Evolutionary conservation across 2,113 vertebrate genomes (phyloP).

Genomic region (Nematolebias whitei): DNA sequence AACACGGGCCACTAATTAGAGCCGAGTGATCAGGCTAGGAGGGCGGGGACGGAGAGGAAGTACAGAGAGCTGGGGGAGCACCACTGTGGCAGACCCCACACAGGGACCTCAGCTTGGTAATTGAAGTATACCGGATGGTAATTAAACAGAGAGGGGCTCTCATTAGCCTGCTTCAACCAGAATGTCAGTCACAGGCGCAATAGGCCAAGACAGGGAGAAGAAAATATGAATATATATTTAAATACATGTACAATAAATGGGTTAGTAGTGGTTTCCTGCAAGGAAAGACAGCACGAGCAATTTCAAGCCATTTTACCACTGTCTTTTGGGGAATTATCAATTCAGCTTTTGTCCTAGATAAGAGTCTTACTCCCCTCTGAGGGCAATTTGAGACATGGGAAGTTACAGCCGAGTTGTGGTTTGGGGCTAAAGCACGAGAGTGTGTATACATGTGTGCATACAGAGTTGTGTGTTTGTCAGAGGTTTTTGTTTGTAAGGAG

Average conservation of each 20-base stretch:
- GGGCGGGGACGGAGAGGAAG: conserved; percentile 38
- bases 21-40: conserved; percentile 69
- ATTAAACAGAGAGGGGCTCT: conserved; percentile 72
- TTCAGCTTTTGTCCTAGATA: conserved; percentile 76
- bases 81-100: conserved; percentile 64
- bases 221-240: neutral
- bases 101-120: conserved; percentile 70
- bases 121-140: conserved; percentile 75
- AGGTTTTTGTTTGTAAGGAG: conserved; percentile 32
- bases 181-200: conserved; percentile 50
- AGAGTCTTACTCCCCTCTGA: conserved; percentile 63
- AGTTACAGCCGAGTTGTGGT: conserved; percentile 64
- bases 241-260: neutral
- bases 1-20: conserved; percentile 77
- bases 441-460: conserved; percentile 18
- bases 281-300: conserved; percentile 37
- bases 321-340: conserved; percentile 71
- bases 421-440: conserved; percentile 55
- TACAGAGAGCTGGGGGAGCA: conserved; percentile 56
- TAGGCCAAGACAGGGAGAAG: conserved; percentile 30
- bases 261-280: conserved; percentile 1
- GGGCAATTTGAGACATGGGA: conserved; percentile 68
- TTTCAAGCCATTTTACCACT: conserved; percentile 55
- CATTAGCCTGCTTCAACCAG: conserved; percentile 67
- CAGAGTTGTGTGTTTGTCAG: conserved; percentile 7